phyloP scores from a whole-genome alignment of 2,113 vertebrate species.

The Climacteris rufus region DNA sequence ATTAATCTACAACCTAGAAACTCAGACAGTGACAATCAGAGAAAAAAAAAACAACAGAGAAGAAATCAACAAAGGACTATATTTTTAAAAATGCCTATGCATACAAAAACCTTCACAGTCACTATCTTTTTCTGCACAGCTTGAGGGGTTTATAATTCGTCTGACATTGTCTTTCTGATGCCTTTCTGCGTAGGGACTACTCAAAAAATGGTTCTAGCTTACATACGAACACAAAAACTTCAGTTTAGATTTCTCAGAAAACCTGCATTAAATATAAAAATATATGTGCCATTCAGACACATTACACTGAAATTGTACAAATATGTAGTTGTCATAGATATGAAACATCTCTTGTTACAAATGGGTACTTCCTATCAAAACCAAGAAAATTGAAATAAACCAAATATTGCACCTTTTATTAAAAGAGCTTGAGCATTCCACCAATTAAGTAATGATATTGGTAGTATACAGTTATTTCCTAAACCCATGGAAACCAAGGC shows the following conservation, averaged over 20 bases:
- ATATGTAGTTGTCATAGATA: not conserved
- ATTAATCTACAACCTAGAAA: constrained; percentile 73
- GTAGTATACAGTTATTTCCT: not conserved
- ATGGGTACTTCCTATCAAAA: not conserved
- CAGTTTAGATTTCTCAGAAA: not conserved
- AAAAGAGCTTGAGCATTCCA: not conserved
- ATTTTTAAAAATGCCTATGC: constrained; percentile 13
- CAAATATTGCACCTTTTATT: not conserved
- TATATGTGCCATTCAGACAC: not conserved
- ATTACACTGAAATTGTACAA: not conserved
- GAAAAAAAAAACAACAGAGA: not conserved
- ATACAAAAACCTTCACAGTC: constrained; percentile 1
- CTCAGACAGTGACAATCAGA: constrained; percentile 58
- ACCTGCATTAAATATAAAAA: not conserved
- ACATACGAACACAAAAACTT: not conserved
- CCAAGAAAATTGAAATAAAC: not conserved
- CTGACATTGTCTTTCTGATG: constrained; percentile 30
- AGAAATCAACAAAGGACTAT: constrained; percentile 11
- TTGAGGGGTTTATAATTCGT: constrained; percentile 18
- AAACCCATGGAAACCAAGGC: not conserved
- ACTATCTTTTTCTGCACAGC: not conserved
- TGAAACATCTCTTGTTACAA: not conserved
- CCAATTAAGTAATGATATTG: not conserved
- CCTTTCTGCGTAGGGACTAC: not conserved
- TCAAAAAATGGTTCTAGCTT: constrained; percentile 8